Evolutionary conservation across 2,797 vertebrate genomes (phyloP).

Genomic region (Gambelia wislizenii): DNA sequence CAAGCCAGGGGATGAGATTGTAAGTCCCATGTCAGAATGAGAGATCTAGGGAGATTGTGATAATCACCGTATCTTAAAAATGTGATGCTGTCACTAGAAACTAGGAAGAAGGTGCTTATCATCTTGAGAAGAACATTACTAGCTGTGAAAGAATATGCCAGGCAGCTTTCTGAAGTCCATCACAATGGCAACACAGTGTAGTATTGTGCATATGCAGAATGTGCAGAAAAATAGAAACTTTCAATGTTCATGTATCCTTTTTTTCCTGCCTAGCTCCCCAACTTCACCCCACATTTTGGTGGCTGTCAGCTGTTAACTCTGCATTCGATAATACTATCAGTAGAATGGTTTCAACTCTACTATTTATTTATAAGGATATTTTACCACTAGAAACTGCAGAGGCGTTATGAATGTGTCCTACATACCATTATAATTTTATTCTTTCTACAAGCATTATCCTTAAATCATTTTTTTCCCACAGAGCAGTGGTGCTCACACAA

Average conservation of each 20-base stretch:
- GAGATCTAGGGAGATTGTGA: neutral
- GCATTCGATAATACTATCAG: neutral
- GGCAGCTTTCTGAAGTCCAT: neutral
- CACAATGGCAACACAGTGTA: neutral
- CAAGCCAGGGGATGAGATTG: slow-evolving; percentile 97
- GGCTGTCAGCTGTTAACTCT: neutral
- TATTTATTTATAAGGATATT: neutral
- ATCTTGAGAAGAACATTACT: neutral
- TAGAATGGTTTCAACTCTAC: neutral
- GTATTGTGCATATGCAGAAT: neutral
- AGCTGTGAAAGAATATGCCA: neutral
- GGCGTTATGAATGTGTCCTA: neutral
- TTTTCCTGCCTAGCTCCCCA: neutral
- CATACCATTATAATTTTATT: neutral
- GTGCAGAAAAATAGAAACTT: neutral
- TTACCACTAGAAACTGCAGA: neutral
- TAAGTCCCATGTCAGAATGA: slow-evolving; percentile 76
- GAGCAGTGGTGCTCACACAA: too few relatives aligned
- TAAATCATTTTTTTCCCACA: too few relatives aligned
- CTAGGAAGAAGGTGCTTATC: neutral
- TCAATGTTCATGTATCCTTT: neutral
- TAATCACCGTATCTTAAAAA: neutral
- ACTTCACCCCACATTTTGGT: neutral
- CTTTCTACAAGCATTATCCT: neutral
- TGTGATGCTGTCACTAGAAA: neutral